Evolutionary conservation across 2,888 invertebrate genomes (phyloP), one percentile per base, ranked within the genome.

Genomic region (Autographa gamma): DNA sequence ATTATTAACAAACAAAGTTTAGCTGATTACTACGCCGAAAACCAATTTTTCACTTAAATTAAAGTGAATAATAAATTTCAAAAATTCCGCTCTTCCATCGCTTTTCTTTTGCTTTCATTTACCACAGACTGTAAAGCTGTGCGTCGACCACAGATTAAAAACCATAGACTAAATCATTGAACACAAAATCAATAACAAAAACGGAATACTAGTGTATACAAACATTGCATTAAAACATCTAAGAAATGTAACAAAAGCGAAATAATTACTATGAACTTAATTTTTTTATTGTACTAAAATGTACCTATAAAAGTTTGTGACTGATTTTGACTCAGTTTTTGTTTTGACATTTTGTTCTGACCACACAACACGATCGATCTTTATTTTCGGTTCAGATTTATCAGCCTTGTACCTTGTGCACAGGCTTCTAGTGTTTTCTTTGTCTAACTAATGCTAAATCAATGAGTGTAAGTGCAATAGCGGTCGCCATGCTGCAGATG

Each of bases 21-120:
- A 1, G 6, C 7, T 48, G 48, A 7, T 48, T 48, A 48, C 0
- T 43, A 16, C 16, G 16, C 43, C 6, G n/a, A n/a, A 7, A 48
- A n/a, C 1, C 7, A 48, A 48, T 48, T n/a, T n/a, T 2, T 0
- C 43, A 7, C 16, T n/a, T 48, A 16, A n/a, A n/a, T 48, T 48
- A 16, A n/a, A 8, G n/a, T 6, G 5, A 14, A 43, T 3, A n/a
- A 25, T 19, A 14, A 25, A 18, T 38, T 80, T 76, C n/a, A 54
- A 78, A 78, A 71, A 67, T 5, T 31, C 66, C 77, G 79, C 71
- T 63, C 63, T 62, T 58, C 68, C 7, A 32, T 61, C 77, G 79
- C 71, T 60, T 66, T 64, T 63, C 69, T 62, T 74, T 81, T 74
- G 59, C 62, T 72, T 62, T 63, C 52, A 43, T 16, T 25, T 25